Evolutionary conservation across 2,797 vertebrate genomes (phyloP), one percentile per base, ranked within the genome.

Genomic region (Erithacus rubecula): DNA sequence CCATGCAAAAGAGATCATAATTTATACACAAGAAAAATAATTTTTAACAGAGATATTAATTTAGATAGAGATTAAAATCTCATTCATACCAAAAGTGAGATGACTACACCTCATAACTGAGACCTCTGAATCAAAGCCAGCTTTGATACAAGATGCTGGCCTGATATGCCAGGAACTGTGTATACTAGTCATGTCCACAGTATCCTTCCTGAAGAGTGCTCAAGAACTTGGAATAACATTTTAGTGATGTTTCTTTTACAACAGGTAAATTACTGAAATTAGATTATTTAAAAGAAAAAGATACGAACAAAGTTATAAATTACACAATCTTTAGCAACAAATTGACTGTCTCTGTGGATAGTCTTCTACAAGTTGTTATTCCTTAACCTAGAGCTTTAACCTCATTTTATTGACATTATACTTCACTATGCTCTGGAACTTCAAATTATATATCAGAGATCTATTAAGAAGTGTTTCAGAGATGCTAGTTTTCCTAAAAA

Each of bases 231-330:
- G 15, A 78, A 71, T 36, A 36, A 7, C 30, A 76, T n/a, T 69
- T 91, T 21, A 46, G 15, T 14, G 22, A 37, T 18, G 27, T 46
- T 94, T 70, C 75, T 80, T 65, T 78, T 51, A 51, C 11, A 69
- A 39, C 2, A 59, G 27, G 1, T 26, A 64, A 41, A 0, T 52
- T 60, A 58, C 1, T 52, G 11, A 77, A 93, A 87, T 37, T 0
- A 70, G 15, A 67, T 44, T 47, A 59, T 37, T 12, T 55, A 30
- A 75, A 93, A 79, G 59, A 60, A 91, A 82, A 84, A 10, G 44
- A 76, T 5, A 63, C 4, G 1, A 63, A 41, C 15, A 15, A 81
- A 65, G 21, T 29, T 62, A 47, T 5, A 75, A 80, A 37, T 68
- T 23, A 39, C 34, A 75, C 5, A 6, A 21, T 24, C 24, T 46